These are phyloP conservation scores for Hipposideros larvatus DNA, from an alignment of 2,797 vertebrate species.

Conservation along the genomic window DNA sequence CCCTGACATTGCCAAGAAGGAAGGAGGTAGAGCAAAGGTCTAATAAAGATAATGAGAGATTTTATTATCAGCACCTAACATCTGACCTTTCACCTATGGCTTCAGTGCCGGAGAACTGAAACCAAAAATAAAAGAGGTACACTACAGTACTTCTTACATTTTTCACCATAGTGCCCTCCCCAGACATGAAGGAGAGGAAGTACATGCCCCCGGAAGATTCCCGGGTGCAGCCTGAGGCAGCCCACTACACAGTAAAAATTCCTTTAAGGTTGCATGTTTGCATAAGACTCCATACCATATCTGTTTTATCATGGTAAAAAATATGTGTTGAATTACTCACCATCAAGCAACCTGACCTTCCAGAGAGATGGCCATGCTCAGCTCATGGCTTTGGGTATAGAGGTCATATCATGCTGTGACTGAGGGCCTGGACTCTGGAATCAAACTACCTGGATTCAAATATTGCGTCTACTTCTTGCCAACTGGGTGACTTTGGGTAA, in stretches of 20 bases:
- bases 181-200: neutral
- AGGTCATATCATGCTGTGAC: neutral
- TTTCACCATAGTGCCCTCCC: neutral
- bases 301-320: neutral
- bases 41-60: neutral
- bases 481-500: neutral
- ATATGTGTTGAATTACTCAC: neutral
- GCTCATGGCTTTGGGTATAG: neutral
- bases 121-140: neutral
- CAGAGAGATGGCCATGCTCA: neutral
- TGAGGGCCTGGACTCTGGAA: neutral
- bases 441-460: neutral
- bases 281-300: neutral
- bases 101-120: neutral
- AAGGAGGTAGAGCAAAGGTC: neutral
- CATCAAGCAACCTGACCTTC: neutral
- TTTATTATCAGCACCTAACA: neutral
- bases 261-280: neutral
- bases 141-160: neutral
- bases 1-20: neutral
- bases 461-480: neutral
- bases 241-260: neutral
- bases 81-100: slow-evolving; percentile 1
- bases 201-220: neutral
- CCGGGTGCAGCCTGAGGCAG: neutral